Conservation (phyloP, 2,888 invertebrate genomes). For the Geophilus truncorum region DNA sequence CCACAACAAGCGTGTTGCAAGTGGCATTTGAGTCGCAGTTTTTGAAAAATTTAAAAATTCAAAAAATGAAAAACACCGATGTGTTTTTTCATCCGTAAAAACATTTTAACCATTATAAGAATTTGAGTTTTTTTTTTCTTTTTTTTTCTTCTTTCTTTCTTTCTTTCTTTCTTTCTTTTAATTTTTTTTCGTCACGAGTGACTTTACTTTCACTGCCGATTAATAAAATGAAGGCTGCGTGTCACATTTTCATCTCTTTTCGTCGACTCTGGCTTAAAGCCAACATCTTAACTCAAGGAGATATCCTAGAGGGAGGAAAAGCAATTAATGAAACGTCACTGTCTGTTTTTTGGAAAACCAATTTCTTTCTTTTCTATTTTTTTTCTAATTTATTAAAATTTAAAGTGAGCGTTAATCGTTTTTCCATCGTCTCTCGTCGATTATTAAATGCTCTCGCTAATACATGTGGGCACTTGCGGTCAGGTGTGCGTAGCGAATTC, state of each 20-base stretch:
- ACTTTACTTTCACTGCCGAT: background rate
- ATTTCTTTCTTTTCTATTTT: background rate
- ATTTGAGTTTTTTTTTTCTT: too few relatives aligned
- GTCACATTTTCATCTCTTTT: slow-evolving; percentile 22
- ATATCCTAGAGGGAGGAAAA: background rate
- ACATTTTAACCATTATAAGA: too few relatives aligned
- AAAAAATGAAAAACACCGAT: too few relatives aligned
- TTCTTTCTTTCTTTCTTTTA: background rate
- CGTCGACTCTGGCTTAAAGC: background rate
- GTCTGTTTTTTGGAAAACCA: background rate
- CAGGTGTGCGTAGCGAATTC: background rate
- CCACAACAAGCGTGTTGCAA: background rate
- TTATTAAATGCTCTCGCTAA: background rate
- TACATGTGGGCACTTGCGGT: background rate
- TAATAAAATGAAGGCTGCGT: slow-evolving; percentile 6
- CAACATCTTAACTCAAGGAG: slow-evolving; percentile 22
- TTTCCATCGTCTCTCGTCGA: background rate
- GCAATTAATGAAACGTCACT: slow-evolving; percentile 22
- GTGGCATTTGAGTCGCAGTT: too few relatives aligned
- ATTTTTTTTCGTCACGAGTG: background rate
- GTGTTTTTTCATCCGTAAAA: too few relatives aligned
- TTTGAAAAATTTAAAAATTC: too few relatives aligned
- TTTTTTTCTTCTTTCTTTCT: background rate
- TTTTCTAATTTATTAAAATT: background rate
- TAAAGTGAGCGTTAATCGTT: background rate